phyloP scores from a whole-genome alignment of 2,797 vertebrate genomes.

The Anolis apletophallus region DNA sequence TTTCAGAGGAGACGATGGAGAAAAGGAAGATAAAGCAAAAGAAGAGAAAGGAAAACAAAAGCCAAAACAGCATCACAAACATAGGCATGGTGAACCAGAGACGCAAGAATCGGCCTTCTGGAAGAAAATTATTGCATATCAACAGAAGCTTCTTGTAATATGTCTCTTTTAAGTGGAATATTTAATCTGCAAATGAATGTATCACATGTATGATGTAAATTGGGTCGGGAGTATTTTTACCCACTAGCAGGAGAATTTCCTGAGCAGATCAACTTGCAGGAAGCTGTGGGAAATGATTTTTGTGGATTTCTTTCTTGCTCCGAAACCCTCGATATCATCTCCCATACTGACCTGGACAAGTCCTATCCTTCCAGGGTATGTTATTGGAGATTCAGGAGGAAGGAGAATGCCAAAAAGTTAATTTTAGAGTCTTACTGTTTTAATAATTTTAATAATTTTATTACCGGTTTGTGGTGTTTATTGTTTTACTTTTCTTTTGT shows the following conservation, averaged over 20 bases:
- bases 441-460: not conserved
- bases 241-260: not conserved
- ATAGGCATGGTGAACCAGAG: constrained; percentile 88
- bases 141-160: constrained; percentile 93
- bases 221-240: not conserved
- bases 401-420: not conserved
- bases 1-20: constrained; percentile 83
- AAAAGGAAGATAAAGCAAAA: constrained; percentile 86
- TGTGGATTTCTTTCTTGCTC: not conserved
- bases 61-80: constrained; percentile 80
- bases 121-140: constrained; percentile 96
- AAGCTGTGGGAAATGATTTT: not conserved
- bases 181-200: not conserved
- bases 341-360: not conserved
- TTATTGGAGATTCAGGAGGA: not conserved
- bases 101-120: constrained; percentile 93
- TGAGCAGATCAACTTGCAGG: not conserved
- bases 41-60: constrained; percentile 86
- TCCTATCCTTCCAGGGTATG: not conserved
- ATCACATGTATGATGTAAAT: not conserved
- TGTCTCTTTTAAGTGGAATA: not conserved
- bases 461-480: not conserved
- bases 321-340: not conserved
- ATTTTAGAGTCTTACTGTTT: not conserved
- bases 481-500: not conserved